Evolutionary conservation across 2,888 invertebrate genomes (phyloP).

Genomic region (Lypha dubia): DNA sequence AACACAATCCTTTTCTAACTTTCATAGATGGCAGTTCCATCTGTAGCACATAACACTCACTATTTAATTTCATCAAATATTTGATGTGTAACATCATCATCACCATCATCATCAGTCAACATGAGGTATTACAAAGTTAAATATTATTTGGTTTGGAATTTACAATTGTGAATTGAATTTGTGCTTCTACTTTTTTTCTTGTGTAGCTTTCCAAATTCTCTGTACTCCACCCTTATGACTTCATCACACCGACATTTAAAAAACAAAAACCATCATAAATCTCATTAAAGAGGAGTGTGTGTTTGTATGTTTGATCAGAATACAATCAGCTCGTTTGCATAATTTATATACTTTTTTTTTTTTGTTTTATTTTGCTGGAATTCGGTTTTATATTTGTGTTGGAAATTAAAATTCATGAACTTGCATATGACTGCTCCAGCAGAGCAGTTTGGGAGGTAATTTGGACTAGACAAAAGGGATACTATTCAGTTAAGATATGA

Average conservation of each 20-base stretch:
- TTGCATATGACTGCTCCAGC: constrained; percentile 36
- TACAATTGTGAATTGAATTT: constrained; percentile 43
- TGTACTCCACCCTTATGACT: constrained; percentile 26
- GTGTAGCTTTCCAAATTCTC: neutral
- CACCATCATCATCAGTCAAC: constrained; percentile 41
- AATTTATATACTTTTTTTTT: constrained; percentile 37
- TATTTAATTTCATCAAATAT: constrained; percentile 32
- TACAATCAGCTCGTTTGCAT: constrained; percentile 53
- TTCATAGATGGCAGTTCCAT: neutral
- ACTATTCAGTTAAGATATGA: neutral
- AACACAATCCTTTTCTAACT: neutral
- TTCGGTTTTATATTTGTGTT: constrained; percentile 29
- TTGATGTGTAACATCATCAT: constrained; percentile 43
- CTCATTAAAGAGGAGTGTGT: constrained; percentile 35
- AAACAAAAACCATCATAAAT: neutral
- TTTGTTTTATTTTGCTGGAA: neutral
- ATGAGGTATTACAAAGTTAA: constrained; percentile 55
- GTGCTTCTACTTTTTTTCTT: neutral
- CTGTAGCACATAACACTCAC: neutral
- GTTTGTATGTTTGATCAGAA: neutral
- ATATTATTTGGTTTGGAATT: constrained; percentile 61
- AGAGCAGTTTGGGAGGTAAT: constrained; percentile 24
- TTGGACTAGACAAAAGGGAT: constrained; percentile 45
- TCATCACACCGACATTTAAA: constrained; percentile 30
- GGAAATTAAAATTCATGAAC: constrained; percentile 57